Evolutionary conservation across 2,797 vertebrate species (phyloP).

Genomic region (Crocidura indochinensis): DNA sequence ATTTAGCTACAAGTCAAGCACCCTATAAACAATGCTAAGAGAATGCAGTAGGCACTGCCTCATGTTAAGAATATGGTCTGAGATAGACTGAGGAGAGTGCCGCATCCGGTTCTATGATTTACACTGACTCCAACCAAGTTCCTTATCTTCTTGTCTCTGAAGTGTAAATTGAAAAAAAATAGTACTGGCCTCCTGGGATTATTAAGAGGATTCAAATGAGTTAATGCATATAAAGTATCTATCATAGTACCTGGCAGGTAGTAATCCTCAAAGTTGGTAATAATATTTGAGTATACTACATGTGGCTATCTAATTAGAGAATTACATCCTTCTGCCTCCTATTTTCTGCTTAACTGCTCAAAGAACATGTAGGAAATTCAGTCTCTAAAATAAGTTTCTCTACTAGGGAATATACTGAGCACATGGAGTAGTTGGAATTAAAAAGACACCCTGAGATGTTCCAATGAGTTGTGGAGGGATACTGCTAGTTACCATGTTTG

Average conservation of each 20-base stretch:
- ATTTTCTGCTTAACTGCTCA: background rate
- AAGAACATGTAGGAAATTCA: background rate
- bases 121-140: background rate
- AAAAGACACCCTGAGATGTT: background rate
- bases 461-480: background rate
- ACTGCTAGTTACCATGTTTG: background rate
- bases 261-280: background rate
- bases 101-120: constrained; percentile 35
- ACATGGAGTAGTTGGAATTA: background rate
- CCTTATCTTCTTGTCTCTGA: constrained; percentile 12
- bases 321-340: background rate
- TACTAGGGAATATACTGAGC: background rate
- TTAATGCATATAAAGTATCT: background rate
- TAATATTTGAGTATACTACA: background rate
- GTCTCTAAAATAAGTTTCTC: constrained; percentile 15
- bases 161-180: background rate
- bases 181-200: background rate
- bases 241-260: background rate
- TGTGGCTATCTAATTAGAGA: background rate
- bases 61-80: background rate
- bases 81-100: background rate
- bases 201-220: background rate
- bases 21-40: background rate
- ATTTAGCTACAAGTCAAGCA: background rate
- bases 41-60: background rate